A percentile compares a stretch with the other conserved stretches of the same genome.
Evolutionary conservation across 2,888 invertebrate genomes (phyloP).

Genomic region (Anthrax anthrax): DNA sequence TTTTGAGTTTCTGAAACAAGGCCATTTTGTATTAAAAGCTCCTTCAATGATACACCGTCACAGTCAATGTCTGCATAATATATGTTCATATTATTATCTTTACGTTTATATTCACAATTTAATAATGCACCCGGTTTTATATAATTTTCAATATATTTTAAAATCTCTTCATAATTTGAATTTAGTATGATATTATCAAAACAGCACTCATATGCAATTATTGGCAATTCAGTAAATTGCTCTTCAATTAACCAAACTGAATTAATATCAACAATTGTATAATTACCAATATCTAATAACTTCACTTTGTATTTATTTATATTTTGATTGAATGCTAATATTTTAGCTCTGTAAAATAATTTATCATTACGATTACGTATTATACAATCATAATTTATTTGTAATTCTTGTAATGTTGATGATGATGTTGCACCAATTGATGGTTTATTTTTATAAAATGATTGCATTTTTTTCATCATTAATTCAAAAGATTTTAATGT

Average conservation of each 20-base stretch:
- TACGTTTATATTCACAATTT: constrained; percentile 24
- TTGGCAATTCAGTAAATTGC: constrained; percentile 48
- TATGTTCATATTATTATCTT: constrained; percentile 15
- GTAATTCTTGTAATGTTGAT: no score
- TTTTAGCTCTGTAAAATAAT: constrained; percentile 53
- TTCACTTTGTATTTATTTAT: constrained; percentile 48
- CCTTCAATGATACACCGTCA: constrained; percentile 24
- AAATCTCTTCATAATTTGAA: constrained; percentile 34
- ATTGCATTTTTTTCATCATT: constrained; percentile 59
- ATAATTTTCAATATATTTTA: constrained; percentile 29
- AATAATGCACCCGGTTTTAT: constrained; percentile 24
- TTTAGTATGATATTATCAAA: constrained; percentile 45
- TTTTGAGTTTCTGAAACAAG: constrained; percentile 23
- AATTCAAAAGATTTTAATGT: constrained; percentile 42
- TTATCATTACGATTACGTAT: constrained; percentile 57
- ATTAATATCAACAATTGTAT: constrained; percentile 43
- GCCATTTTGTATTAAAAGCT: constrained; percentile 22
- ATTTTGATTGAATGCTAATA: constrained; percentile 42
- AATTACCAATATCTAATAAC: constrained; percentile 66
- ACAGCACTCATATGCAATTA: constrained; percentile 55
- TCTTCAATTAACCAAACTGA: constrained; percentile 57
- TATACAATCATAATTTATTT: constrained; percentile 37
- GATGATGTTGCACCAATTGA: constrained; percentile 17
- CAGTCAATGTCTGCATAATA: constrained; percentile 28
- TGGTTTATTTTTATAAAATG: constrained; percentile 41